Evolutionary conservation across 2,888 invertebrate species (phyloP).

Genomic region (Congeria kusceri): DNA sequence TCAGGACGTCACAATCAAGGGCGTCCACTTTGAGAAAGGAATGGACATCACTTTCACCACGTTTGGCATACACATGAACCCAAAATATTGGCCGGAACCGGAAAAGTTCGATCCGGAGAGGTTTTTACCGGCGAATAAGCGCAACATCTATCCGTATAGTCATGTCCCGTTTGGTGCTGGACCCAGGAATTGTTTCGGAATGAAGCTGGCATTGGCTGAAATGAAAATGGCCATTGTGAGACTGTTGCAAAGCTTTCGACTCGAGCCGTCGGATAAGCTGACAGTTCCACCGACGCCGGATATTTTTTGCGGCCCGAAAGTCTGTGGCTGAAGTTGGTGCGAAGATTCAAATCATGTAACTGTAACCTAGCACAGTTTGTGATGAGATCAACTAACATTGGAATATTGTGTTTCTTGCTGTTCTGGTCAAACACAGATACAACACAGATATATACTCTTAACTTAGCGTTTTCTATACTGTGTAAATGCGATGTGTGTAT

Average conservation of each 20-base stretch:
- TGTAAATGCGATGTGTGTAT: too few relatives aligned
- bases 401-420: too few relatives aligned
- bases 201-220: slow-evolving; percentile 72
- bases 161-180: slow-evolving; percentile 77
- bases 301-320: slow-evolving; percentile 24
- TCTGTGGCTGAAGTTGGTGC: slow-evolving; percentile 31
- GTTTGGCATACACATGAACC: slow-evolving; percentile 62
- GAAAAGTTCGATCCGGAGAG: slow-evolving; percentile 71
- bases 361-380: too few relatives aligned
- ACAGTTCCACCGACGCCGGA: slow-evolving; percentile 25
- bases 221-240: slow-evolving; percentile 68
- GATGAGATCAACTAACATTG: too few relatives aligned
- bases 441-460: too few relatives aligned
- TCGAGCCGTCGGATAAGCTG: slow-evolving; percentile 55
- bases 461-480: too few relatives aligned
- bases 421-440: too few relatives aligned
- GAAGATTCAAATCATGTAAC: not conserved
- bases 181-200: slow-evolving; percentile 78
- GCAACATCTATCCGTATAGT: slow-evolving; percentile 58
- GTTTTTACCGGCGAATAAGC: slow-evolving; percentile 58
- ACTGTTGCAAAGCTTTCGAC: slow-evolving; percentile 64
- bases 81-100: slow-evolving; percentile 66
- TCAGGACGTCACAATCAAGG: slow-evolving; percentile 57
- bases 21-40: slow-evolving; percentile 59
- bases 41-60: slow-evolving; percentile 57